Conservation (phyloP, 2,113 vertebrate species). For the Mixornis gularis region DNA sequence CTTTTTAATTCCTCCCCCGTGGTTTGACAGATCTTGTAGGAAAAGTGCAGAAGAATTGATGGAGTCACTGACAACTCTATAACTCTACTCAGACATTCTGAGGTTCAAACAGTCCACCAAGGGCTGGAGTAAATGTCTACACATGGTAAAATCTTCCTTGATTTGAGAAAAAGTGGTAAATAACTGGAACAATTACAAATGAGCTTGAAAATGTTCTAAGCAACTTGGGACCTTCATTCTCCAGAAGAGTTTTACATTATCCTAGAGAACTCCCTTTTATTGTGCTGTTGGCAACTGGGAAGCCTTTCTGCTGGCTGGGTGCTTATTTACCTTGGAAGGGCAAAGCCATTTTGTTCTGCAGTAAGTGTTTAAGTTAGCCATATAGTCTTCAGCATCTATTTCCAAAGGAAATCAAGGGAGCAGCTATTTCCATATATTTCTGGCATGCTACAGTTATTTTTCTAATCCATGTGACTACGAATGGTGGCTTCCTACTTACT, state of each 20-base stretch:
- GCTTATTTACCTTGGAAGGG: slow-evolving; percentile 15
- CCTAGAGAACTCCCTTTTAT: neutral
- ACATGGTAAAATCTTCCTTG: neutral
- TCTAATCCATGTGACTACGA: neutral
- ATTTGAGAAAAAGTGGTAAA: neutral
- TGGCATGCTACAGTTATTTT: neutral
- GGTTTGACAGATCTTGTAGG: neutral
- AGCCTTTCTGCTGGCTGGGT: neutral
- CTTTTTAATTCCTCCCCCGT: neutral
- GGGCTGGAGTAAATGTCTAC: neutral
- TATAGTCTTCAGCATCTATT: neutral
- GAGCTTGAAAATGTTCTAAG: neutral
- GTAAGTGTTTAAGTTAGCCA: neutral
- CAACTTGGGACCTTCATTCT: neutral
- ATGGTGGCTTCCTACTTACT: neutral
- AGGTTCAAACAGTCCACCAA: neutral
- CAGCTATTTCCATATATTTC: neutral
- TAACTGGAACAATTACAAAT: neutral
- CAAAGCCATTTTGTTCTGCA: neutral
- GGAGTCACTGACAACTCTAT: neutral
- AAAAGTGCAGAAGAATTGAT: neutral
- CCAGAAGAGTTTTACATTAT: neutral
- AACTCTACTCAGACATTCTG: neutral
- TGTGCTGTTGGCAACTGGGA: neutral
- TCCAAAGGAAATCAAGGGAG: neutral